These are phyloP conservation scores for Hesperophylax magnus DNA, from an alignment of 1,140 invertebrate genomes.

Conservation along the genomic window DNA sequence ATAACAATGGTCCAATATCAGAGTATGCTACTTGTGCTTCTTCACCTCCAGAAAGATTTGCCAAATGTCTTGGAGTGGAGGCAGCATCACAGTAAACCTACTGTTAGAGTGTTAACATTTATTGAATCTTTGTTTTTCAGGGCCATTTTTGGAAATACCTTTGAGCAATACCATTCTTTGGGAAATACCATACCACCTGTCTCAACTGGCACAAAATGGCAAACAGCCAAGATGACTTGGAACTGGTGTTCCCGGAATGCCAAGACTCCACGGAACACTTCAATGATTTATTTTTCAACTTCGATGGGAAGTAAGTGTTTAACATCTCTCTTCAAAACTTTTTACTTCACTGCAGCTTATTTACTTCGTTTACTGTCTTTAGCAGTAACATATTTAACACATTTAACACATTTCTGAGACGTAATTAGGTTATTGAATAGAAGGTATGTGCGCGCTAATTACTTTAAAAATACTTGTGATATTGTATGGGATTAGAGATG, in stretches of 20 bases:
- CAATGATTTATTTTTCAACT: neutral
- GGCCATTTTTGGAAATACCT: neutral
- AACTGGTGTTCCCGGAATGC: neutral
- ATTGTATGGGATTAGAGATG: too few relatives aligned
- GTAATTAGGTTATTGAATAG: too few relatives aligned
- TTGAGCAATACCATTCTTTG: neutral
- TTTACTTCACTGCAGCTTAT: too few relatives aligned
- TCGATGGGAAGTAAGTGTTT: neutral
- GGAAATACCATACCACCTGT: constrained; percentile 1
- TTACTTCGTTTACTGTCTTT: too few relatives aligned
- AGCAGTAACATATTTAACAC: too few relatives aligned
- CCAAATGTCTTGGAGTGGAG: too few relatives aligned
- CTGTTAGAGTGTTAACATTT: neutral
- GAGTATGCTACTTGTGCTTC: too few relatives aligned
- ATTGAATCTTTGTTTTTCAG: neutral
- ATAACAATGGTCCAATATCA: too few relatives aligned
- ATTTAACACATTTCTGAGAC: too few relatives aligned
- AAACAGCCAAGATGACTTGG: neutral
- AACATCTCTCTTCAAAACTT: neutral
- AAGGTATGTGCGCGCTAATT: too few relatives aligned
- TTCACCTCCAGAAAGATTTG: too few relatives aligned
- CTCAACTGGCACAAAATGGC: neutral
- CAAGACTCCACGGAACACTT: neutral
- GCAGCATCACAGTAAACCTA: neutral
- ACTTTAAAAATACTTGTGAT: too few relatives aligned